Conservation (phyloP, 2,113 vertebrate species). For the Xenus cinereus region DNA sequence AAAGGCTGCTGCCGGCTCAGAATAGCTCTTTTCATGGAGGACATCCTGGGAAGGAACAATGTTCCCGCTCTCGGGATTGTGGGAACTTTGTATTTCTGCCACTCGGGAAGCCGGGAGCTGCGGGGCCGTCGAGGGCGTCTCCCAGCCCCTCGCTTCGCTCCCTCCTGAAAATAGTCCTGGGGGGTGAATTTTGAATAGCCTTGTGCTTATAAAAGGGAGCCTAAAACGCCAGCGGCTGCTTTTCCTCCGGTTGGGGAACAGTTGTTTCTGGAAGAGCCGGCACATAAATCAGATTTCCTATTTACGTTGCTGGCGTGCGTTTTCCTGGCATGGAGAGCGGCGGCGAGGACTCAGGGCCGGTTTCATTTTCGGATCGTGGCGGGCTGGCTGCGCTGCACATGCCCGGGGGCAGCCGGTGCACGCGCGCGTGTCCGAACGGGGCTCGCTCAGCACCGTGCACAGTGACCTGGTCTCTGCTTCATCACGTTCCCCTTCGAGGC, state of each 20-base stretch:
- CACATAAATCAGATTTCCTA: background rate
- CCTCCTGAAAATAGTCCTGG: background rate
- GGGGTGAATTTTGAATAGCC: background rate
- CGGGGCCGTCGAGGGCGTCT: background rate
- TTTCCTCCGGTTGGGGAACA: background rate
- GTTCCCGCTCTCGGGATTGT: constrained; percentile 62
- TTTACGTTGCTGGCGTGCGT: accelerated
- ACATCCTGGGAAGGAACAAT: constrained; percentile 70
- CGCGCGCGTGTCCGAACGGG: accelerated
- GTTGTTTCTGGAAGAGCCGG: background rate
- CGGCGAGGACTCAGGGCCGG: background rate
- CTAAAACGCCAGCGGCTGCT: background rate
- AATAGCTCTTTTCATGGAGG: constrained; percentile 70
- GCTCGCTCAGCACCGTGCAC: background rate
- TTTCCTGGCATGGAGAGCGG: background rate
- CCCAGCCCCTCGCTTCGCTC: background rate
- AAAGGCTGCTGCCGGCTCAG: constrained; percentile 61
- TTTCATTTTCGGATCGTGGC: background rate
- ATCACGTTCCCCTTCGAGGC: background rate
- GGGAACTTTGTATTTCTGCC: constrained; percentile 40
- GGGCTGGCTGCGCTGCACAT: background rate
- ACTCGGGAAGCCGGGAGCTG: background rate
- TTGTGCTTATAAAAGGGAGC: background rate
- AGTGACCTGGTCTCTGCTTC: accelerated
- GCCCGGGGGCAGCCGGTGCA: background rate